These are phyloP conservation scores for Drosophila basisetae DNA, from an alignment of 2,888 invertebrate species.

Conservation along the genomic window DNA sequence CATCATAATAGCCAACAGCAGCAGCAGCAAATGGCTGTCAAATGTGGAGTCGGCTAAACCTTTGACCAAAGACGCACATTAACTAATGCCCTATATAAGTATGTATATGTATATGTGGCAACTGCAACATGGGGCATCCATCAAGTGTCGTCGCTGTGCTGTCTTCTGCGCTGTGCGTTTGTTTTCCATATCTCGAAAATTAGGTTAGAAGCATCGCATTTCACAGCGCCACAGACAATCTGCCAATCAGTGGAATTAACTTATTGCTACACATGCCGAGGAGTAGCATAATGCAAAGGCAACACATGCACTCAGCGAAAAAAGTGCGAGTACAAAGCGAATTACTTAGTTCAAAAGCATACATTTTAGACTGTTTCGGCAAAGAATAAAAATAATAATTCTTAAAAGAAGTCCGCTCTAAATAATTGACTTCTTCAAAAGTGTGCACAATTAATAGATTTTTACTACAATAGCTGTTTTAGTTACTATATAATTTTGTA, in stretches of 20 bases:
- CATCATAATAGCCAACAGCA: constrained; percentile 1
- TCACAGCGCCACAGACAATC: constrained; percentile 58
- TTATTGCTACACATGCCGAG: constrained; percentile 48
- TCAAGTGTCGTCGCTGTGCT: constrained; percentile 37
- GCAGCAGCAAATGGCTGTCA: constrained; percentile 33
- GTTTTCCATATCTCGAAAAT: constrained; percentile 55
- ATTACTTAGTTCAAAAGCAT: too few relatives aligned
- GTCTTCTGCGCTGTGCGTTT: constrained; percentile 17
- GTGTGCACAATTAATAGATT: not conserved
- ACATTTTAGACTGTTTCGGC: too few relatives aligned
- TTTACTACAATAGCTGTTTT: not conserved
- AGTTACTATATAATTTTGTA: not conserved
- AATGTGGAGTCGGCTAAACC: constrained; percentile 27
- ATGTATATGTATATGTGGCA: not conserved
- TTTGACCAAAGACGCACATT: constrained; percentile 14
- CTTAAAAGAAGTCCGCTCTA: too few relatives aligned
- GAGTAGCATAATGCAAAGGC: constrained; percentile 46
- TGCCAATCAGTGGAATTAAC: constrained; percentile 66
- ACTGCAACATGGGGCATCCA: constrained; percentile 22
- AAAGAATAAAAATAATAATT: too few relatives aligned
- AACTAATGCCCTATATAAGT: constrained; percentile 6
- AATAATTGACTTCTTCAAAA: too few relatives aligned
- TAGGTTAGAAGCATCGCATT: constrained; percentile 74
- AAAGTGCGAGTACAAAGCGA: too few relatives aligned
- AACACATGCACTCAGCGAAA: constrained; percentile 17